Percentiles rank a stretch among this genome's conserved stretches.
Conservation (phyloP, 1,140 invertebrate species). For the Cryptotermes secundus region DNA sequence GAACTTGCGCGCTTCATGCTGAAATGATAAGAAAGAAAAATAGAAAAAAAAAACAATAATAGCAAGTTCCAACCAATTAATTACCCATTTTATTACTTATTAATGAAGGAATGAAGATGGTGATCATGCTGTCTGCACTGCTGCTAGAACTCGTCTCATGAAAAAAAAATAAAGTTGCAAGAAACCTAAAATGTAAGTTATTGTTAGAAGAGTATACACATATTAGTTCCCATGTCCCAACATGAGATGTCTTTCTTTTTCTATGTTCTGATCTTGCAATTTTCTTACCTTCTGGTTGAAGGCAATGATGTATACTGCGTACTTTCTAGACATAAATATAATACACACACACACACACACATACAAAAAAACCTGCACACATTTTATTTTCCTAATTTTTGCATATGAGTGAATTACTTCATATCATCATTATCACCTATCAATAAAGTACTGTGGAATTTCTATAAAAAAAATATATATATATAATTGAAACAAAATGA, state of each 20-base stretch:
- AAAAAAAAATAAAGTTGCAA: background rate
- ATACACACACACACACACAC: no score
- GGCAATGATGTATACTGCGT: background rate
- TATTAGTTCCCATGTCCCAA: no score
- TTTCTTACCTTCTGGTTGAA: background rate
- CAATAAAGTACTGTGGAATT: background rate
- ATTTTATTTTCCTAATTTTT: no score
- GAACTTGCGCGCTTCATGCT: conserved; percentile 67
- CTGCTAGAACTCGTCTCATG: background rate
- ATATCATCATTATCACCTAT: background rate
- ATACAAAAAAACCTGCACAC: no score
- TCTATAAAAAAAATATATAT: background rate
- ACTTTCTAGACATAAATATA: no score
- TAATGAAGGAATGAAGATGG: background rate
- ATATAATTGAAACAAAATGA: background rate
- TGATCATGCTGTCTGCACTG: background rate
- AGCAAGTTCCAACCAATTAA: background rate
- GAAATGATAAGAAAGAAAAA: conserved; percentile 42
- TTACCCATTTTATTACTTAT: background rate
- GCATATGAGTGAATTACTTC: background rate
- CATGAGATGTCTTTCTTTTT: background rate
- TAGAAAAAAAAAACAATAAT: background rate
- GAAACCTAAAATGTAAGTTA: background rate
- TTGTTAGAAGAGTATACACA: background rate
- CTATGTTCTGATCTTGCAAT: background rate